These are phyloP conservation scores for Pagetopsis macropterus DNA, from an alignment of 2,797 vertebrate genomes.

Conservation along the genomic window DNA sequence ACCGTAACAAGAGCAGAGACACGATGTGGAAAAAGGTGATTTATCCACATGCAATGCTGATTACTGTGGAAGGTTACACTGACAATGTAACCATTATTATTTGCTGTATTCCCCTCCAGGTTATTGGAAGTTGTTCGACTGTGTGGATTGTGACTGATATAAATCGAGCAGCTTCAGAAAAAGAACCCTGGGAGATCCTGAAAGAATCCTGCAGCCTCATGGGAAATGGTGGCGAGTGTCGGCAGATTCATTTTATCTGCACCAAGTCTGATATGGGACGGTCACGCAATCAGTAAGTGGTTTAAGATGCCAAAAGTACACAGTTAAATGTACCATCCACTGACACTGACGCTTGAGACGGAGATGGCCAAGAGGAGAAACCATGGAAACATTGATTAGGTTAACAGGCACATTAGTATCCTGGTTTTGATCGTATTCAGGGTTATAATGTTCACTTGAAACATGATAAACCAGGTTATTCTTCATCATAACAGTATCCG, in stretches of 20 bases:
- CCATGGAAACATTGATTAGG: too few species aligned
- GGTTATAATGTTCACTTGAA: too few species aligned
- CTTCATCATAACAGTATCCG: too few species aligned
- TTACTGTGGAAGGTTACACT: background rate
- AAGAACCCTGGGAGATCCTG: constrained; percentile 60
- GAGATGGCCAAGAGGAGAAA: too few species aligned
- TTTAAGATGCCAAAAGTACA: background rate
- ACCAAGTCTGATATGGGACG: constrained; percentile 70
- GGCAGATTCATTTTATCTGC: constrained; percentile 58
- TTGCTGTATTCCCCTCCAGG: constrained; percentile 17
- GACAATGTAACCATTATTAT: background rate
- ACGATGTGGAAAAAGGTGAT: constrained; percentile 72
- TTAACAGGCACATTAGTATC: too few species aligned
- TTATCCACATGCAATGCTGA: background rate
- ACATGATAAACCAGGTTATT: too few species aligned
- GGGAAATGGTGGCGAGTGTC: constrained; percentile 65
- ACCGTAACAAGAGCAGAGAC: constrained; percentile 68
- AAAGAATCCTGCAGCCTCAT: constrained; percentile 11
- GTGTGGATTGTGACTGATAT: constrained; percentile 62
- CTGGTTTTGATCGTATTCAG: too few species aligned
- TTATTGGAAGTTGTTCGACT: constrained; percentile 52
- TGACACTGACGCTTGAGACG: too few species aligned
- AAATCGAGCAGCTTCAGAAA: constrained; percentile 37
- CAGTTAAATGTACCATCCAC: too few species aligned
- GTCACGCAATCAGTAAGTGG: too few species aligned